These are phyloP conservation scores for Holothuria leucospilota DNA, from an alignment of 53 echinoderm and acorn worm species.

Conservation along the genomic window DNA sequence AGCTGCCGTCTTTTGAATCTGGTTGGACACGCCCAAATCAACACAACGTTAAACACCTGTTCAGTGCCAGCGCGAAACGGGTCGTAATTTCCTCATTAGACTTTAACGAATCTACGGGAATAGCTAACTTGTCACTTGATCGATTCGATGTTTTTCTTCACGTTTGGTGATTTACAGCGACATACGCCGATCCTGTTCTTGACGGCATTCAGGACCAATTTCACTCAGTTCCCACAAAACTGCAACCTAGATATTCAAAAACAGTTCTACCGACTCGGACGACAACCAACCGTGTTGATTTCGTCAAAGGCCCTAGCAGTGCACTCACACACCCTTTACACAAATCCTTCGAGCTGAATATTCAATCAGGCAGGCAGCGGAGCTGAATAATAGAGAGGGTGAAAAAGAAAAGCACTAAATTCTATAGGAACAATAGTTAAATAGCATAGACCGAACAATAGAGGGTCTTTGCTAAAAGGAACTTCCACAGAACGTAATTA, in stretches of 20 bases:
- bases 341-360: conserved; percentile 35
- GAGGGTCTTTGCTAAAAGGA: conserved; percentile 43
- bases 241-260: too few relatives aligned
- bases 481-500: conserved; percentile 43
- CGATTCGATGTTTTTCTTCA: too few relatives aligned
- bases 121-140: too few relatives aligned
- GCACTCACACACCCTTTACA: conserved; percentile 29
- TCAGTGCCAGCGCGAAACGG: neutral
- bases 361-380: conserved; percentile 16
- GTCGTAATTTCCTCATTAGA: too few relatives aligned
- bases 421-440: conserved; percentile 38
- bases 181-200: too few relatives aligned
- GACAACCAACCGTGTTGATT: too few relatives aligned
- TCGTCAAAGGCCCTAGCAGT: conserved; percentile 41
- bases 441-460: conserved; percentile 38
- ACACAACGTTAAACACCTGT: conserved; percentile 2
- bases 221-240: too few relatives aligned
- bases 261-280: too few relatives aligned
- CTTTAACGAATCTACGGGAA: too few relatives aligned
- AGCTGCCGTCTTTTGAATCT: too few relatives aligned
- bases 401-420: conserved; percentile 36
- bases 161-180: too few relatives aligned
- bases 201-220: too few relatives aligned
- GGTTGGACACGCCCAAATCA: conserved; percentile 4
- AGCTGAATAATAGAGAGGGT: conserved; percentile 27